phyloP scores from a whole-genome alignment of 1,140 invertebrate species.

The Drosophila sp. region DNA sequence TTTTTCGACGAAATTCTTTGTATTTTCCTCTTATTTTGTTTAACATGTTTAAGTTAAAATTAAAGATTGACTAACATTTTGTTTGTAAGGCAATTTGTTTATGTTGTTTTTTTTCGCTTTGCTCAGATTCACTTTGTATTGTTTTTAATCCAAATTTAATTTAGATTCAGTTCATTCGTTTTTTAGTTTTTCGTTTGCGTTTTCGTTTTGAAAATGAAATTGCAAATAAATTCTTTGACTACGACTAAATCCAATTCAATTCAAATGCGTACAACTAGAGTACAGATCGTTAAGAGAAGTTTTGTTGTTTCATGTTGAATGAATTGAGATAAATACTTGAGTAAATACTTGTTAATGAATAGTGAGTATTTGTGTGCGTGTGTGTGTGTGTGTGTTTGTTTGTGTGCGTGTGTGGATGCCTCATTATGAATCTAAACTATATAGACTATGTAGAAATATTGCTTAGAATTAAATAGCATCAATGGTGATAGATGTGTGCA shows the following conservation, averaged over 20 bases:
- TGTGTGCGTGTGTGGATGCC: not conserved
- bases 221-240: conserved; percentile 55
- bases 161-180: conserved; percentile 75
- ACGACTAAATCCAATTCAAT: conserved; percentile 49
- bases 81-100: conserved; percentile 82
- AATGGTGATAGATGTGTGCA: conserved; percentile 18
- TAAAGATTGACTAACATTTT: conserved; percentile 82
- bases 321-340: conserved; percentile 13
- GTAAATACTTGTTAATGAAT: not conserved
- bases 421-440: conserved; percentile 8
- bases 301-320: conserved; percentile 28
- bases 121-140: conserved; percentile 65
- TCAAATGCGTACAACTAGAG: conserved; percentile 54
- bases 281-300: conserved; percentile 43
- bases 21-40: conserved; percentile 29
- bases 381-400: not conserved
- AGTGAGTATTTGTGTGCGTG: not conserved
- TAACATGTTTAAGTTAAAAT: conserved; percentile 69
- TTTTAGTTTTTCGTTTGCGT: conserved; percentile 19
- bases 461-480: conserved; percentile 22
- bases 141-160: conserved; percentile 82
- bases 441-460: conserved; percentile 28
- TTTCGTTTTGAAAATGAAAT: conserved; percentile 63
- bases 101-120: conserved; percentile 47
- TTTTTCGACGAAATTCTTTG: conserved; percentile 54